Percentiles rank a stretch among this genome's conserved stretches.
phyloP scores from a whole-genome alignment of 1,140 invertebrate genomes.

The Hormaphis cornu region DNA sequence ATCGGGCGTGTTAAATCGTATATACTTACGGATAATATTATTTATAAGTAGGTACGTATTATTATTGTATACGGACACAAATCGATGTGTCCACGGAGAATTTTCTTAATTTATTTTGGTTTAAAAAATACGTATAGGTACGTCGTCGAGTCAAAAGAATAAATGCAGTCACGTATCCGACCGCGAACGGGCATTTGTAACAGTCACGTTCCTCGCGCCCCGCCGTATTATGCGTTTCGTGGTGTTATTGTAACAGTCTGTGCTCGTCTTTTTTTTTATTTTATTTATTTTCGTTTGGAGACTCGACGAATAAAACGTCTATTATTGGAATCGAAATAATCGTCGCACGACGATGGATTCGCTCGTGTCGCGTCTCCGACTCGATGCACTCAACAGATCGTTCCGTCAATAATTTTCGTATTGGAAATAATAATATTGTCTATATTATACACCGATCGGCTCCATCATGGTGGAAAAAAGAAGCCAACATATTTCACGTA shows the following conservation, averaged over 20 bases:
- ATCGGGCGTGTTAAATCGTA: constrained; percentile 11
- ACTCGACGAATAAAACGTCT: neutral
- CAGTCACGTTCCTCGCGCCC: constrained; percentile 1
- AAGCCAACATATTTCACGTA: no score
- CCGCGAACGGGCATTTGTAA: constrained; percentile 21
- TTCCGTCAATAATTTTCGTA: no score
- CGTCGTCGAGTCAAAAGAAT: neutral
- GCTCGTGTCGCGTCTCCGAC: neutral
- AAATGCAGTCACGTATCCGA: constrained; percentile 29
- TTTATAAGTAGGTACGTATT: neutral
- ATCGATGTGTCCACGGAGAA: neutral
- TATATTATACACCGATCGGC: no score
- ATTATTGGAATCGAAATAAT: neutral
- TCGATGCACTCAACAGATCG: no score
- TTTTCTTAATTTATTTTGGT: neutral
- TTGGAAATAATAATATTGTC: no score
- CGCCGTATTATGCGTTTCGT: neutral
- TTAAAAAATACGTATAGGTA: constrained; percentile 1
- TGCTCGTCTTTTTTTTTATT: neutral
- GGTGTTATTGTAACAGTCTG: neutral
- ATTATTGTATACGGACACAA: neutral
- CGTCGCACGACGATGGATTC: neutral
- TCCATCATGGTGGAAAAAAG: no score
- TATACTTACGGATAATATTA: no score
- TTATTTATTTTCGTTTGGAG: no score